These are phyloP conservation scores for Drosophila murphyi DNA, from an alignment of 1,140 invertebrate species.

Conservation along the genomic window DNA sequence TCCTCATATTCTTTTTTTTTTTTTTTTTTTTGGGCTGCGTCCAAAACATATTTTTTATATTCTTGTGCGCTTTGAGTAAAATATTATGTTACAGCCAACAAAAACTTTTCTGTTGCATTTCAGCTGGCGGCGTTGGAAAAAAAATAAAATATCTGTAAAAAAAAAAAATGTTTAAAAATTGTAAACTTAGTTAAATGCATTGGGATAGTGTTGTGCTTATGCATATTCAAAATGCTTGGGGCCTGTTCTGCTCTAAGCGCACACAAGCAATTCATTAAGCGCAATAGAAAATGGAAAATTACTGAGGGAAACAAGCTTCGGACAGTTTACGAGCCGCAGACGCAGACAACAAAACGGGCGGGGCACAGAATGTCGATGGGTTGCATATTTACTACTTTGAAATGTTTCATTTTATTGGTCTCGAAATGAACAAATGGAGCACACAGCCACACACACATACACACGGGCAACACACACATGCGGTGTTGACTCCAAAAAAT, in stretches of 20 bases:
- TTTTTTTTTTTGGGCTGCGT: constrained; percentile 45
- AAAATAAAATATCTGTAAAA: background rate
- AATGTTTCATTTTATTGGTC: constrained; percentile 84
- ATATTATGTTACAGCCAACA: constrained; percentile 75
- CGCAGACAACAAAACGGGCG: constrained; percentile 50
- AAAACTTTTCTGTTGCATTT: constrained; percentile 53
- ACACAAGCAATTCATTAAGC: constrained; percentile 83
- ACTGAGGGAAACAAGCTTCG: constrained; percentile 47
- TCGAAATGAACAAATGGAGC: constrained; percentile 83
- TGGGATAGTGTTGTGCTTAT: constrained; percentile 66
- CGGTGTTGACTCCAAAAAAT: constrained; percentile 61
- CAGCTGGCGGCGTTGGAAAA: constrained; percentile 33
- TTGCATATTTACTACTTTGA: constrained; percentile 79
- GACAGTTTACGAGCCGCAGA: constrained; percentile 75
- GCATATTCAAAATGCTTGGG: constrained; percentile 65
- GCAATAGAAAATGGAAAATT: constrained; percentile 75
- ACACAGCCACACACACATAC: constrained; percentile 32
- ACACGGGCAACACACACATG: background rate
- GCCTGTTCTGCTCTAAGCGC: constrained; percentile 21
- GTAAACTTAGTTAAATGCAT: constrained; percentile 70
- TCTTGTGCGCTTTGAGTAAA: constrained; percentile 73
- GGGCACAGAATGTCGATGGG: constrained; percentile 54
- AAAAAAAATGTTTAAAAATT: constrained; percentile 26
- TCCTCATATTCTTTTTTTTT: background rate
- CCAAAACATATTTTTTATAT: constrained; percentile 52